Conservation (phyloP, 2,888 invertebrate species). For the Reticulitermes lucifugus region DNA sequence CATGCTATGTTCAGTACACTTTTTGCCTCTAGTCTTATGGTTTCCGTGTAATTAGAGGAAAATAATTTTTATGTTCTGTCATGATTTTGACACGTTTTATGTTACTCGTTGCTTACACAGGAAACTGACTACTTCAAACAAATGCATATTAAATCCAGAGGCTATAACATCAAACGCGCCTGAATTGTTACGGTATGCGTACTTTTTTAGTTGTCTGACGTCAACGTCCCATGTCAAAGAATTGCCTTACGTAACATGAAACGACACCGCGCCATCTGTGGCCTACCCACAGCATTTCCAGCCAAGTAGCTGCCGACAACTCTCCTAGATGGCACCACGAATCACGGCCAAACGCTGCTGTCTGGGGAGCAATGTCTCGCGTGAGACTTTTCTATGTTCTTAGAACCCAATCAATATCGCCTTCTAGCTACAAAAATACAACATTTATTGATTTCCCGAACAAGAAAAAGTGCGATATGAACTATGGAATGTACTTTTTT, state of each 20-base stretch:
- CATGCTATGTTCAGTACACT: too few species aligned
- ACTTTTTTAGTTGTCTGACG: too few species aligned
- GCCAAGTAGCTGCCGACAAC: neutral
- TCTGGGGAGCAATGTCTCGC: slow-evolving; percentile 8
- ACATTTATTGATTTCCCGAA: neutral
- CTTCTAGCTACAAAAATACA: neutral
- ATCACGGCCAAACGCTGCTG: neutral
- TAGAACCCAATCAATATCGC: neutral
- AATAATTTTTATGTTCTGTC: too few species aligned
- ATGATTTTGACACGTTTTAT: too few species aligned
- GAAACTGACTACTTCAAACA: too few species aligned
- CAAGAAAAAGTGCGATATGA: neutral
- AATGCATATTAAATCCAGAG: too few species aligned
- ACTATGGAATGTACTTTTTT: neutral
- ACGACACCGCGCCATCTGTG: neutral
- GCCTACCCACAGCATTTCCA: neutral
- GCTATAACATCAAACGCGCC: too few species aligned
- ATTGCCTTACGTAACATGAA: neutral
- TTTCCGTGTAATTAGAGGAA: too few species aligned
- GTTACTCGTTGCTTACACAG: too few species aligned
- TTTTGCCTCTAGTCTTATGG: too few species aligned
- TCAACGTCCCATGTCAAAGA: too few species aligned
- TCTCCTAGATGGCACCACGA: neutral
- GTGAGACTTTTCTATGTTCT: neutral
- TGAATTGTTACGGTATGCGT: too few species aligned